Evolutionary conservation across 2,888 invertebrate species (phyloP), one percentile per base, ranked within the genome.

Genomic region (Orchestes rusci): DNA sequence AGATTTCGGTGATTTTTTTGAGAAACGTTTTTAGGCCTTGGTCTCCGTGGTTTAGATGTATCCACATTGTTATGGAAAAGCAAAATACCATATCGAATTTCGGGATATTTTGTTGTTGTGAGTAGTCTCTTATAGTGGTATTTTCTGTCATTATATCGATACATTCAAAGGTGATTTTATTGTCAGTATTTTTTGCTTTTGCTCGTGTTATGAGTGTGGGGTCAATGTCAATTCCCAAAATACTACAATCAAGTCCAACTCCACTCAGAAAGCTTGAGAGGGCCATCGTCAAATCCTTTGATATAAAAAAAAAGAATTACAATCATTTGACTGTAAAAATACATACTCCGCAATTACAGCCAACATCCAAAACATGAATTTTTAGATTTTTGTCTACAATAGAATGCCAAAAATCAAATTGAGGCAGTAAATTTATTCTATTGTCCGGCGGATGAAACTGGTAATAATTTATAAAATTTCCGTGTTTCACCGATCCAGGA

Each of bases 31-130:
- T 57, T 27, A 91, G 66, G 0, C 86, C 87, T 3, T 69, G 65
- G 70, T 91, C 91, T 4, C 88, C 85, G 66, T 83, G 73, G 65
- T 91, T 90, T 16, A 91, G 64, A 67, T 91, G 91, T 59, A 91
- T 85, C 91, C 91, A 91, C 88, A 91, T 88, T 13, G 88, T 85
- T 19, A 88, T 76, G 5, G 90, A 89, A 63, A 90, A 88, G 62
- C 85, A 84, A 64, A 85, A 86, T 36, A 77, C 73, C 2, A 78
- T 70, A 68, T 83, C 79, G 69, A 85, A 88, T 47, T 64, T 70
- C 0, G 57, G 36, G 35, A 68, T 72, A 1, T 69, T 57, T 49
- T 68, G 54, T 2, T 51, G 53, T 19, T 59, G 45, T 39, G 85
- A 66, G 64, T 74, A 80, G 12, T 42, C 37, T 0, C 65, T 53